Base-by-base conservation (phyloP, 2,797 vertebrate species). In the Lutjanus argentimaculatus region DNA sequence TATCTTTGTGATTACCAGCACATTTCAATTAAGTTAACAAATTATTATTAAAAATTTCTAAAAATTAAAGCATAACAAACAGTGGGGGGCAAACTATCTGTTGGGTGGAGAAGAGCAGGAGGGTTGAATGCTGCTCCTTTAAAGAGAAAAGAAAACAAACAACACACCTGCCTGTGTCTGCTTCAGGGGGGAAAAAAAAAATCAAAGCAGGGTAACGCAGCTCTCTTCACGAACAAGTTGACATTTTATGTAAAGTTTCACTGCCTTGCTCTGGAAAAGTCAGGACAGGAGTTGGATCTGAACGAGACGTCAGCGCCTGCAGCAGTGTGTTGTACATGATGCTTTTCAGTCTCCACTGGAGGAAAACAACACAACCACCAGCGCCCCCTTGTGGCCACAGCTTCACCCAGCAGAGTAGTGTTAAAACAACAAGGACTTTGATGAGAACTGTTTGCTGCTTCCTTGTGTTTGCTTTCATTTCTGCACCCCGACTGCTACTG, bases 1-100 rank as follows among this genome's bases (percentile, higher is more conserved):
- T 94, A 90, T 94, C 89, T 92, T 91, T 96, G 95, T 95, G 94
- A 94, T 96, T 95, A 95, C 95, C 95, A 95, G 93, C 93, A 96
- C 92, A 95, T 93, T 94, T 93, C 84, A 94, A 95, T 95, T 95
- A 94, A 95, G 88, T 96, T 95, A 95, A 95, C 95, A 95, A 94
- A 93, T 94, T 86, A 93, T 94, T 82, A 92, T 92, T 95, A 95
- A 95, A 96, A 96, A 94, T 88, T 56, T 94, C 92, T 95, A 94
- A 96, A 95, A 95, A 94, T 94, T 77, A 94, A 96, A 95, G 95
- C 93, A 91, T 95, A 94, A 93, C 93, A 95, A 94, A 96, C 89
- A 94, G 88, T 86, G 30, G 85, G 85, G 90, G 85, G 82, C 79
- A 88, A 87, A 87, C 84, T 80, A 84, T 76, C 57, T 77, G 68